Evolutionary conservation across 1,140 invertebrate genomes (phyloP).

Genomic region (Subanguina moxae): DNA sequence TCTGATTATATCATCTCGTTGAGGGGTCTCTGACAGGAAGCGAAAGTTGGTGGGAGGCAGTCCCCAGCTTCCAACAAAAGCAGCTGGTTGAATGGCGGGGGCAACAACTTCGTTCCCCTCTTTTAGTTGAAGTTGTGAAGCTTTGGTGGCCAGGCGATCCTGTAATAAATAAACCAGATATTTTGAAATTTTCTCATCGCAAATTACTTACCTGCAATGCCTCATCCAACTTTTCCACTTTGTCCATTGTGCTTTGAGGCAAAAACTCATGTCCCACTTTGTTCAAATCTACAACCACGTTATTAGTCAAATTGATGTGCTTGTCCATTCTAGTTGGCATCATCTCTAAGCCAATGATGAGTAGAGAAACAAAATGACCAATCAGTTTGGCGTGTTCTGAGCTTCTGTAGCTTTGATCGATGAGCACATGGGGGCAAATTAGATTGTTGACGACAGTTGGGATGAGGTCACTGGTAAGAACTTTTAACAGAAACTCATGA

Average conservation of each 20-base stretch:
- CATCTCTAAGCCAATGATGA: constrained; percentile 11
- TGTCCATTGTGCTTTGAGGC: neutral
- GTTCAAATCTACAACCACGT: neutral
- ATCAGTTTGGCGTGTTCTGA: constrained; percentile 2
- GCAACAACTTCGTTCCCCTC: constrained; percentile 10
- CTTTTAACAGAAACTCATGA: constrained; percentile 12
- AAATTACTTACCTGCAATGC: neutral
- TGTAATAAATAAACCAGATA: neutral
- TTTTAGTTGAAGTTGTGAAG: constrained; percentile 6
- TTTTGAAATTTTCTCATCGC: constrained; percentile 1
- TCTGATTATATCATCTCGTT: constrained; percentile 46
- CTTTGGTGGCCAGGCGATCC: neutral
- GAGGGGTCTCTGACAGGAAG: constrained; percentile 55
- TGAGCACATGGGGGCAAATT: neutral
- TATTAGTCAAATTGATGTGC: neutral
- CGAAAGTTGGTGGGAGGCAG: constrained; percentile 59
- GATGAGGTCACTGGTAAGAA: constrained; percentile 12
- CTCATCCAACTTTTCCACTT: constrained; percentile 7
- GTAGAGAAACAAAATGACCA: neutral
- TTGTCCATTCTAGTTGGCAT: constrained; percentile 16
- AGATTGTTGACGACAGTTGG: constrained; percentile 4
- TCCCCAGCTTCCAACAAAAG: constrained; percentile 22
- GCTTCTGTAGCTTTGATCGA: neutral
- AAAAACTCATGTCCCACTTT: neutral
- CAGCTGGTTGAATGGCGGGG: constrained; percentile 3